These are phyloP conservation scores for Carlito syrichta DNA, from an alignment of 2,113 vertebrate species.

Conservation along the genomic window DNA sequence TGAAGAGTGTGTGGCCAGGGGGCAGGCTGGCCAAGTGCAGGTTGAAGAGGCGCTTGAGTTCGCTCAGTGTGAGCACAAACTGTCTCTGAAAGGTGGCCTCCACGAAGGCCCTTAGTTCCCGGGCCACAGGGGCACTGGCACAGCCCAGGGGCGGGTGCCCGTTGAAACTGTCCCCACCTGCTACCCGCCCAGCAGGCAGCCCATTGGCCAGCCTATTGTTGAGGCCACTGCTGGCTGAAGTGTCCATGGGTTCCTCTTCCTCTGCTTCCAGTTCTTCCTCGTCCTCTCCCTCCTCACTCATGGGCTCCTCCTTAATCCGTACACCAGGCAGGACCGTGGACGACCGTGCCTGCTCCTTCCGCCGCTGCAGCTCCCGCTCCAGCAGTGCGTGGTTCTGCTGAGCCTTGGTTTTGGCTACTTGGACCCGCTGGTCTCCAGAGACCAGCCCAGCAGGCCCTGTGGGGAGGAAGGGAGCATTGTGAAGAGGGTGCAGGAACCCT, in stretches of 20 bases:
- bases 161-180: conserved; percentile 79
- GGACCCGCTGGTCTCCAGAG: conserved; percentile 91
- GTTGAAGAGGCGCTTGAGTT: conserved; percentile 96
- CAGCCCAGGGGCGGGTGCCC: conserved; percentile 79
- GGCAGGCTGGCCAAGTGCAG: conserved; percentile 95
- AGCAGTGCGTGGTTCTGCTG: conserved; percentile 86
- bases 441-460: conserved; percentile 82
- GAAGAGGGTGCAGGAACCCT: not conserved
- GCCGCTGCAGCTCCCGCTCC: conserved; percentile 87
- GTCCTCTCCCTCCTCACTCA: conserved; percentile 90
- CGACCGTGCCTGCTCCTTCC: conserved; percentile 74
- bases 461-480: not conserved
- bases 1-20: conserved; percentile 88
- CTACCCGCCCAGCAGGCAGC: conserved; percentile 75
- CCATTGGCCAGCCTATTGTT: conserved; percentile 88
- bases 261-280: conserved; percentile 87
- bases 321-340: not conserved
- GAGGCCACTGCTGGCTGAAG: conserved; percentile 65
- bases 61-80: conserved; percentile 94
- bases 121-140: conserved; percentile 71
- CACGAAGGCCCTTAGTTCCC: conserved; percentile 93
- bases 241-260: conserved; percentile 91
- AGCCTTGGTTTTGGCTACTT: conserved; percentile 86
- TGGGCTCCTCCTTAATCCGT: conserved; percentile 67
- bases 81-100: conserved; percentile 91